phyloP scores from a whole-genome alignment of 2,797 vertebrate genomes.

The Thripadectes ignobilis region DNA sequence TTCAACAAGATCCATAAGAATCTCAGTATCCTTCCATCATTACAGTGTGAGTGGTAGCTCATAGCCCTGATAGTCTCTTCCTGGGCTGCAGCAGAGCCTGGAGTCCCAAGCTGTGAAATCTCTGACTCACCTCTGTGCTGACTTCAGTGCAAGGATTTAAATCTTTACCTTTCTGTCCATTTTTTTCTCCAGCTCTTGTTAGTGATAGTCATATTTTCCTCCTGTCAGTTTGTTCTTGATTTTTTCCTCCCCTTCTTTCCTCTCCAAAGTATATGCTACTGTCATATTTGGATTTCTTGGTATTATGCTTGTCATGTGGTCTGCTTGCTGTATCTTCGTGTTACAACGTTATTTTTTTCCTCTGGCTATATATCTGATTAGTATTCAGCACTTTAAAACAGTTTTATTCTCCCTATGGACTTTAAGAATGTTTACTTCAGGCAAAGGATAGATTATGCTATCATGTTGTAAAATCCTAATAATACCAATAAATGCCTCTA shows the following conservation, averaged over 20 bases:
- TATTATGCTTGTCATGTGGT: not conserved
- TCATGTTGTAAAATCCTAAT: slow-evolving; percentile 55
- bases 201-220: not conserved
- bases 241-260: not conserved
- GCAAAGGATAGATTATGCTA: slow-evolving; percentile 32
- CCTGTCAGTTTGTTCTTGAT: not conserved
- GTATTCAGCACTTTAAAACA: slow-evolving; percentile 36
- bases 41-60: fast-evolving
- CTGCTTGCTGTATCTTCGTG: not conserved
- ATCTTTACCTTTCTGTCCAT: not conserved
- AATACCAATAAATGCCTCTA: slow-evolving; percentile 27
- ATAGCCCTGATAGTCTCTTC: not conserved
- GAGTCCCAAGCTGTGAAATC: not conserved
- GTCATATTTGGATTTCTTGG: not conserved
- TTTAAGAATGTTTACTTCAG: slow-evolving; percentile 52
- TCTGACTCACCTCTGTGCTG: not conserved
- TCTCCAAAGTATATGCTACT: not conserved
- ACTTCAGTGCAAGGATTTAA: not conserved
- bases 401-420: slow-evolving; percentile 18
- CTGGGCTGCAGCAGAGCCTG: not conserved
- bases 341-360: slow-evolving; percentile 2
- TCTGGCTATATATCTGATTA: slow-evolving; percentile 6
- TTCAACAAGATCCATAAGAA: not conserved
- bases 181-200: not conserved
- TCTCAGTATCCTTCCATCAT: not conserved